A percentile compares a stretch with the other conserved stretches of the same genome.
Evolutionary conservation across 2,888 invertebrate species (phyloP).

Genomic region (Phalera bucephala): DNA sequence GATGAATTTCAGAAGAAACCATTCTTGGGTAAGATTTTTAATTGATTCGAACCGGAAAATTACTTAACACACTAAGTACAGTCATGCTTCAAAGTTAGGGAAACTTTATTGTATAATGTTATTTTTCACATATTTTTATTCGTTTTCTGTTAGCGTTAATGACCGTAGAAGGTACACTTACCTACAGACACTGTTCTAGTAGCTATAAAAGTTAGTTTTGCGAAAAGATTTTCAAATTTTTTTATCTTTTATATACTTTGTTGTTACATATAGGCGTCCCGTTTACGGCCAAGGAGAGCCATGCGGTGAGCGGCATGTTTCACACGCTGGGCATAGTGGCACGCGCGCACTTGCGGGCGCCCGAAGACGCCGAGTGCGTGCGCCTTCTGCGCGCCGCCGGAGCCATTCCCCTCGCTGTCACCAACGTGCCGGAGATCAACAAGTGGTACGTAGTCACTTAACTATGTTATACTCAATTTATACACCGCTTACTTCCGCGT

Average conservation of each 20-base stretch:
- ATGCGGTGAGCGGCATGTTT: slow-evolving; percentile 88
- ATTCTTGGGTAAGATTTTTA: slow-evolving; percentile 84
- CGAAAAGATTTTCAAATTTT: too few relatives aligned
- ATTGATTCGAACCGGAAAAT: too few relatives aligned
- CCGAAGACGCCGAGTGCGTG: slow-evolving; percentile 91
- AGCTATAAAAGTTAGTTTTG: too few relatives aligned
- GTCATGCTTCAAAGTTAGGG: too few relatives aligned
- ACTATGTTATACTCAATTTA: too few relatives aligned
- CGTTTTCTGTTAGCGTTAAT: too few relatives aligned
- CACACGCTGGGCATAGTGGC: slow-evolving; percentile 86
- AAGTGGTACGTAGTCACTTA: slow-evolving; percentile 91
- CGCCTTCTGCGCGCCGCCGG: slow-evolving; percentile 89
- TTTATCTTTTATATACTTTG: not conserved
- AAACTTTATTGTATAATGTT: too few relatives aligned
- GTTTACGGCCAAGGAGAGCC: slow-evolving; percentile 95
- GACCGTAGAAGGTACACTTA: too few relatives aligned
- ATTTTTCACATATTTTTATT: too few relatives aligned
- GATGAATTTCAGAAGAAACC: slow-evolving; percentile 88
- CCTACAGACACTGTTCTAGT: too few relatives aligned
- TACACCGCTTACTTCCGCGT: too few relatives aligned
- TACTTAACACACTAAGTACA: too few relatives aligned
- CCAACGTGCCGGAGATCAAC: slow-evolving; percentile 97
- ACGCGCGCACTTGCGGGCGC: slow-evolving; percentile 84
- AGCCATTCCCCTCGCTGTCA: slow-evolving; percentile 92
- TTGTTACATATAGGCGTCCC: slow-evolving; percentile 87